Evolutionary conservation across 2,113 vertebrate genomes (phyloP).

Genomic region (Neogale vison): DNA sequence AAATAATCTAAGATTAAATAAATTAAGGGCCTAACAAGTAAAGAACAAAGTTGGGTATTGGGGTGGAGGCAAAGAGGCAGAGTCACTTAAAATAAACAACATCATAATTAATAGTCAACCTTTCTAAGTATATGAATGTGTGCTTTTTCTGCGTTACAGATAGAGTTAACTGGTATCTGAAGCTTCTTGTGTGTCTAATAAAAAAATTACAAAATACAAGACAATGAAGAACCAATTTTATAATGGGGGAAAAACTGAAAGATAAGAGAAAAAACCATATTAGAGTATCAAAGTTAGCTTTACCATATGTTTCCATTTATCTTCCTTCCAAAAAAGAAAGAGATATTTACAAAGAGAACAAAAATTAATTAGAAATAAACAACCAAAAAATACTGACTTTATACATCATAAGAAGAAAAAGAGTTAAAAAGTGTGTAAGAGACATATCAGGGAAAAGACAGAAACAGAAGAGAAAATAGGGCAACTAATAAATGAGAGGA

Average conservation of each 20-base stretch:
- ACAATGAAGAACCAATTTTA: conserved; percentile 25
- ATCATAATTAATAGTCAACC: not conserved
- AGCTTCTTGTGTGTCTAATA: not conserved
- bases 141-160: conserved; percentile 35
- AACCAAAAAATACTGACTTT: conserved; percentile 11
- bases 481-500: conserved; percentile 69
- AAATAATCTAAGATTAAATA: not conserved
- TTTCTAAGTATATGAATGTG: not conserved
- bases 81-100: conserved; percentile 2
- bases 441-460: conserved; percentile 35
- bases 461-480: conserved; percentile 61
- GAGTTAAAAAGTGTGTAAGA: conserved; percentile 2
- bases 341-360: not conserved
- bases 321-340: not conserved
- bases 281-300: not conserved
- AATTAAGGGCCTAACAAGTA: not conserved
- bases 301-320: not conserved
- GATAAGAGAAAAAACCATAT: not conserved
- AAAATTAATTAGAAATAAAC: conserved; percentile 36
- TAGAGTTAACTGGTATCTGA: conserved; percentile 45
- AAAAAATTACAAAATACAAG: conserved; percentile 52
- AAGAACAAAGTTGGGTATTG: not conserved
- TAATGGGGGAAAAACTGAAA: conserved; percentile 10
- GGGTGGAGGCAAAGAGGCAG: not conserved
- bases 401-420: conserved; percentile 29